Evolutionary conservation across 2,113 vertebrate genomes (phyloP).

Genomic region (Caranx melampygus): DNA sequence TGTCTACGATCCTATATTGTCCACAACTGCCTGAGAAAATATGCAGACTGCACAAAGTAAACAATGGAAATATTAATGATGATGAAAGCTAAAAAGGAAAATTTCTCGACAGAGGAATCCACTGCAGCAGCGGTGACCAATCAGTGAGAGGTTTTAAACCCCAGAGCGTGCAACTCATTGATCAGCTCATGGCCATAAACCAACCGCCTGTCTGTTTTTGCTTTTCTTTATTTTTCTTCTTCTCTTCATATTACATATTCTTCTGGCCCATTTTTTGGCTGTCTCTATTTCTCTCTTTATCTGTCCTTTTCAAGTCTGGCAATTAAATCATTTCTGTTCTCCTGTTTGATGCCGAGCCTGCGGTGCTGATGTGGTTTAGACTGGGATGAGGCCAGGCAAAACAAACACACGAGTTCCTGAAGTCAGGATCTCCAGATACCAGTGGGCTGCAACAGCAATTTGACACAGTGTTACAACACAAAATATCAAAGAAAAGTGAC

Average conservation of each 20-base stretch:
- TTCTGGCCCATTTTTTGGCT: slow-evolving; percentile 1
- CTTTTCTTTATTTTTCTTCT: background rate
- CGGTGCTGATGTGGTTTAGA: slow-evolving; percentile 23
- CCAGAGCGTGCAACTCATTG: slow-evolving; percentile 6
- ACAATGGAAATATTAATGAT: slow-evolving; percentile 61
- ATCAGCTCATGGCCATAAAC: slow-evolving; percentile 29
- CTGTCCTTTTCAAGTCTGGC: slow-evolving; percentile 27
- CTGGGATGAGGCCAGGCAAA: slow-evolving; percentile 57
- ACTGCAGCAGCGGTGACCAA: slow-evolving; percentile 11
- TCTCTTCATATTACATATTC: slow-evolving; percentile 6
- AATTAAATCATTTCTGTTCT: slow-evolving; percentile 62
- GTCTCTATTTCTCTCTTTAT: slow-evolving; percentile 14
- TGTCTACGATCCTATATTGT: slow-evolving; percentile 26
- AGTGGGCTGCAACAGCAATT: slow-evolving; percentile 4
- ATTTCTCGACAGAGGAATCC: slow-evolving; percentile 11
- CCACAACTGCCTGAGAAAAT: slow-evolving; percentile 26
- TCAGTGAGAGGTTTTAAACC: slow-evolving; percentile 13
- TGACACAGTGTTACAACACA: background rate
- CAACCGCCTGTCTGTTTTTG: slow-evolving; percentile 9
- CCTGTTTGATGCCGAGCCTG: slow-evolving; percentile 49
- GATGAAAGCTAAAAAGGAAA: slow-evolving; percentile 24
- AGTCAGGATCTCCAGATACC: slow-evolving; percentile 21
- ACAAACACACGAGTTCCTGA: slow-evolving; percentile 56
- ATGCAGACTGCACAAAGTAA: slow-evolving; percentile 28
- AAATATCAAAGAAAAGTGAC: slow-evolving; percentile 1